Evolutionary conservation across 1,140 invertebrate species (phyloP), one percentile per base, ranked within the genome.

Genomic region (Apis dorsata): DNA sequence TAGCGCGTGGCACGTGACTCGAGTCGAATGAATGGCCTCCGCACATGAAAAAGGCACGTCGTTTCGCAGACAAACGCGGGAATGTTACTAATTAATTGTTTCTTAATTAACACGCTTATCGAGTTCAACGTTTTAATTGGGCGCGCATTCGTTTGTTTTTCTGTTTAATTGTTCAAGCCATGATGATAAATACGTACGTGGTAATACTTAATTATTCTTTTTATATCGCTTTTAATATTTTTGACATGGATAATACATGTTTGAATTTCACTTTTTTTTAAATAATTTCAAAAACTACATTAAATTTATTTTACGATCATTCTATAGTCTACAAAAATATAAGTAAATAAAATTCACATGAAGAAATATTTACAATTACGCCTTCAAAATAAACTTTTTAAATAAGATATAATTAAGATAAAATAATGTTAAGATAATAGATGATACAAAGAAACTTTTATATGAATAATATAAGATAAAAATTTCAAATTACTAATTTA

Each of bases 1-100:
- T 13, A 34, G 21, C 21, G 1, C 72, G 2, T 49, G 72, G 57
- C 34, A 55, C 72, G 72, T 74, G 72, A 44, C 19, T 44, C 11
- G 72, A 12, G 21, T 60, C 72, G 72, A 74, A 49, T 3, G 57
- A n/a, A 28, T 17, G 51, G 2, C 10, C n/a, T 55, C 3, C 44
- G 12, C 8, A 53, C 24, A 10, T 12, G 63, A 2, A 66, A 34
- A 34, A 34, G 17, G 13, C 28, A 66, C 28, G 49, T 24, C 15
- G 19, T 21, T 60, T 49, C 15, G 34, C 72, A 49, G 34, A n/a
- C 57, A 74, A 62, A 60, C 15, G 34, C 57, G 21, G 17, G 34
- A 49, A 60, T 44, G 12, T 44, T 74, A 19, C 57, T 62, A 74
- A 74, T 74, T 74, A 74, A 74, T 74, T 10, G 72, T 62, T 44